Evolutionary conservation across 1,140 invertebrate genomes (phyloP), one percentile per base, ranked within the genome.

Genomic region (Drosophila melanica): DNA sequence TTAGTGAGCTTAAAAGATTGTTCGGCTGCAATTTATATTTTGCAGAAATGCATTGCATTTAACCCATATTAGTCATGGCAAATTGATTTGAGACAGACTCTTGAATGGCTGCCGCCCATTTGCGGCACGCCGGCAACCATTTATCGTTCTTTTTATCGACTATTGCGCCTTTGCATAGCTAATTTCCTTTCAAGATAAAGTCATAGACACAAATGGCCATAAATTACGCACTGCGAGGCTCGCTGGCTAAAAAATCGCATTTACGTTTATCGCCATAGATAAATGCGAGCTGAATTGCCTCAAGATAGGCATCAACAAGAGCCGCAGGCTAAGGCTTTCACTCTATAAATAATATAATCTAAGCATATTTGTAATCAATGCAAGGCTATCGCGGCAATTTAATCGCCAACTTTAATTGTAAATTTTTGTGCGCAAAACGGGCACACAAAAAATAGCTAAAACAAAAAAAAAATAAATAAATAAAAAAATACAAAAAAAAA

Each of bases 151-250:
- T 78, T 77, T 69, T 74, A 55, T 79, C 58, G 68, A 5, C 35
- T 51, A 35, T 65, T 67, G 44, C 42, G 70, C 63, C 30, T 54
- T 58, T 68, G 71, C 58, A 70, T 58, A 77, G 79, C 82, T 76
- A 86, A 86, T 86, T 89, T 87, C 84, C 84, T 86, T 86, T 89
- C 79, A 79, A 86, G 84, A 89, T 89, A 86, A 86, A 81, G 64
- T 69, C 81, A 63, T 80, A 87, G 77, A 42, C 66, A 30, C 42
- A 85, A 75, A 79, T 81, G 78, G 68, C 84, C 82, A 86, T 86
- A 86, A 86, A 87, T 86, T 87, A 86, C 82, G 82, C 82, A 86
- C 72, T 51, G 47, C 72, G 16, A 45, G 48, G 35, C 48, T 16
- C 48, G 47, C 8, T 54, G 48, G 54, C 47, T 50, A 60, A 58